Percentiles rank a stretch among this genome's conserved stretches.
Evolutionary conservation across 2,888 invertebrate species (phyloP).

Genomic region (Agonum fuliginosum): DNA sequence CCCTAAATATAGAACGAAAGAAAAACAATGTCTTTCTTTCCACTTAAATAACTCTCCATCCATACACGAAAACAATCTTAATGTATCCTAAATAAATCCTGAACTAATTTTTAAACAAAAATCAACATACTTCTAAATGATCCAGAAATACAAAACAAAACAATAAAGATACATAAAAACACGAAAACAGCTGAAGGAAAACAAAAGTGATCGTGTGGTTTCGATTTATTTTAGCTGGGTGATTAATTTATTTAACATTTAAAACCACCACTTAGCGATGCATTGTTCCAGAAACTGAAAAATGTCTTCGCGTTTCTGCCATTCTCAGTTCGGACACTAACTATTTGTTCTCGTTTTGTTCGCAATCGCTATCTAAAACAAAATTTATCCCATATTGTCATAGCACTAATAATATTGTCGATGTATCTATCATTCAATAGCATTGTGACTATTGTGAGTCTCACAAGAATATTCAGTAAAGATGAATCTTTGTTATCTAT

Average conservation of each 20-base stretch:
- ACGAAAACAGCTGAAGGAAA: slow-evolving; percentile 21
- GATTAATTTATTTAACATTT: slow-evolving; percentile 36
- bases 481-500: no score
- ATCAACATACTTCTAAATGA: slow-evolving; percentile 29
- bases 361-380: no score
- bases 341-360: no score
- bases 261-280: slow-evolving; percentile 21
- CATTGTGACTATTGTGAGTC: no score
- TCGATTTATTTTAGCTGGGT: slow-evolving; percentile 1
- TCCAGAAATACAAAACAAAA: slow-evolving; percentile 20
- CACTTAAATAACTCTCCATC: slow-evolving; percentile 4
- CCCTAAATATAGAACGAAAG: neutral
- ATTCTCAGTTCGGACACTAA: no score
- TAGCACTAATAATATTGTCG: no score
- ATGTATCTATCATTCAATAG: no score
- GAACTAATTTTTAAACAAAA: slow-evolving; percentile 16
- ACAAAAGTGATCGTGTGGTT: no score
- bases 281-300: slow-evolving; percentile 3
- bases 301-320: no score
- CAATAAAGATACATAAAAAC: slow-evolving; percentile 9
- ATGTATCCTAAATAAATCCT: neutral
- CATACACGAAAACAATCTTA: slow-evolving; percentile 18
- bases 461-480: no score
- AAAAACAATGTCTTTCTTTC: slow-evolving; percentile 12
- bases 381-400: no score